A percentile compares a stretch with the other conserved stretches of the same genome.
These are phyloP conservation scores for Oncorhynchus gorbuscha DNA, from an alignment of 2,113 vertebrate species.

Conservation along the genomic window DNA sequence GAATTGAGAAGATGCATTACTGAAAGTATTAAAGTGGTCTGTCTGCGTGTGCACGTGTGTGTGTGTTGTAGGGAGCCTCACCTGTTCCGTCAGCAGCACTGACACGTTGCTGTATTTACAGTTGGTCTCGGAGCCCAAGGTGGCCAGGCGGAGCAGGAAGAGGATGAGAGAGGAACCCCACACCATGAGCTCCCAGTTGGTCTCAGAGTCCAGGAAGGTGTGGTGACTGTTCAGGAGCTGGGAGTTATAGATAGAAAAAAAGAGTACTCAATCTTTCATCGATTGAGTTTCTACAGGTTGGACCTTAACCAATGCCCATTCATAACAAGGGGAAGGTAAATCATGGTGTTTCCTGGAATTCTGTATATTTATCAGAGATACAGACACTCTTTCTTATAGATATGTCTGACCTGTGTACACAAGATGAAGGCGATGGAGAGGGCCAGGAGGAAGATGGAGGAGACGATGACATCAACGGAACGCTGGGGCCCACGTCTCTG, in stretches of 20 bases:
- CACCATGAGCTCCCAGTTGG: constrained; percentile 94
- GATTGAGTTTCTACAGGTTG: too few relatives aligned
- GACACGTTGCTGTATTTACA: constrained; percentile 97
- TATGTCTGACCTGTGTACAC: constrained; percentile 88
- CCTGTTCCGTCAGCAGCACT: constrained; percentile 95
- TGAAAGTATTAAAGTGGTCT: neutral
- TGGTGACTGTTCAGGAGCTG: constrained; percentile 92
- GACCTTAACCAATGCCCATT: too few relatives aligned
- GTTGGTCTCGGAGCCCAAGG: constrained; percentile 93
- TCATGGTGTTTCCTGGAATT: too few relatives aligned
- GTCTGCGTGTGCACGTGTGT: neutral
- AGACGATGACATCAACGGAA: constrained; percentile 96
- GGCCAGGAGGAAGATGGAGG: constrained; percentile 89
- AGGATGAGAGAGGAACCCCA: constrained; percentile 89
- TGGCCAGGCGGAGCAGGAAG: constrained; percentile 88
- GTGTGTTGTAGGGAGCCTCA: constrained; percentile 45
- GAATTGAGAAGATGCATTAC: neutral
- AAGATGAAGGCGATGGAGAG: constrained; percentile 95
- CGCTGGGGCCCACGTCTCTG: constrained; percentile 96
- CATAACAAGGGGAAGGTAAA: too few relatives aligned
- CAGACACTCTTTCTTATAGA: too few relatives aligned
- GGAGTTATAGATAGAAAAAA: neutral
- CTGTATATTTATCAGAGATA: too few relatives aligned
- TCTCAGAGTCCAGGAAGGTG: constrained; percentile 88
- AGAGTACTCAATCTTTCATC: too few relatives aligned